A percentile compares a stretch with the other conserved stretches of the same genome.
Evolutionary conservation across 2,888 invertebrate species (phyloP).

Genomic region (Platycnemis pennipes): DNA sequence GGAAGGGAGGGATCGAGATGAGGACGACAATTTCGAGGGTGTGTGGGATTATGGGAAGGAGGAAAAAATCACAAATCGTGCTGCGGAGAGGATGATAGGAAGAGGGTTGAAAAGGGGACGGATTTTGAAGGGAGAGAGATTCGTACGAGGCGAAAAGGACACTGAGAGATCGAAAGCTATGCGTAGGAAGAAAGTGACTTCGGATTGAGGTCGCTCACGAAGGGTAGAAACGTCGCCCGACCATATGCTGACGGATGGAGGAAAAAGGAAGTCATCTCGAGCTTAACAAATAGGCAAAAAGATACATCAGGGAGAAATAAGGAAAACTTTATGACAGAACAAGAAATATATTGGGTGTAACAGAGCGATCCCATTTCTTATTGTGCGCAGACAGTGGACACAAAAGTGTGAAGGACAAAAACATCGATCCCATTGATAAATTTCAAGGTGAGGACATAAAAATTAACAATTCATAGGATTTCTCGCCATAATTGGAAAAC

Average conservation of each 20-base stretch:
- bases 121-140: too few species aligned
- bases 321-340: not conserved
- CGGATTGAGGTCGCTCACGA: not conserved
- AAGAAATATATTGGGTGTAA: not conserved
- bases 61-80: not conserved
- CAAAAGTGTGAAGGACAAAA: too few species aligned
- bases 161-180: too few species aligned
- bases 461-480: too few species aligned
- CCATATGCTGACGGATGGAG: not conserved
- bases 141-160: too few species aligned
- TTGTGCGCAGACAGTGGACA: too few species aligned
- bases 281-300: not conserved
- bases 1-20: not conserved
- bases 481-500: too few species aligned
- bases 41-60: not conserved
- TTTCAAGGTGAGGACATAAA: too few species aligned
- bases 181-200: not conserved
- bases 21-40: not conserved
- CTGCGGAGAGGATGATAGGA: too few species aligned
- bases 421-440: too few species aligned
- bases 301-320: not conserved
- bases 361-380: too few species aligned
- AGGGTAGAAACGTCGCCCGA: not conserved
- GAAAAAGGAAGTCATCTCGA: not conserved
- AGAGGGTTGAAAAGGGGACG: too few species aligned